Conservation (phyloP, 2,113 vertebrate genomes). For the Gobius niger region DNA sequence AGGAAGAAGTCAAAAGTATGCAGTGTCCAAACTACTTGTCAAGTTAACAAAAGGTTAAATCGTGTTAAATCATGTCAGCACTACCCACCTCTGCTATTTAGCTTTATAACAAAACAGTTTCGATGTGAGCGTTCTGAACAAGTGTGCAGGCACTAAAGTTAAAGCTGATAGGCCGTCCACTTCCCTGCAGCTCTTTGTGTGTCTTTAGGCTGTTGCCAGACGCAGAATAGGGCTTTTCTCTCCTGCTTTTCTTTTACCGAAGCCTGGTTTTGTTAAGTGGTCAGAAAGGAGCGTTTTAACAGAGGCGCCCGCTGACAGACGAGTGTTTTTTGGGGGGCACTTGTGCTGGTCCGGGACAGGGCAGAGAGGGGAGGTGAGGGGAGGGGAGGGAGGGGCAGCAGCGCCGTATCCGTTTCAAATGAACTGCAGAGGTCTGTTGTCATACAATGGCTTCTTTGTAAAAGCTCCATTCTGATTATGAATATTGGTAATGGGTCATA, state of each 20-base stretch:
- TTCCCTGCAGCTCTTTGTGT: constrained; percentile 62
- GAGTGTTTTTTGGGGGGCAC: constrained; percentile 63
- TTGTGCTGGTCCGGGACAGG: constrained; percentile 52
- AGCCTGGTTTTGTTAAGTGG: constrained; percentile 69
- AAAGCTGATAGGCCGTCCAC: constrained; percentile 46
- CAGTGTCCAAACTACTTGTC: not conserved
- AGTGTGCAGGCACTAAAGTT: constrained; percentile 57
- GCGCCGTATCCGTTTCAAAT: constrained; percentile 70
- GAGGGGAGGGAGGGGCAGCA: constrained; percentile 38
- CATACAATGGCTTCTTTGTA: constrained; percentile 73
- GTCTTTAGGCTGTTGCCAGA: constrained; percentile 70
- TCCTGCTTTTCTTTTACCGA: constrained; percentile 59
- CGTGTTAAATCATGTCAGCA: too few relatives aligned
- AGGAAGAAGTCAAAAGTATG: not conserved
- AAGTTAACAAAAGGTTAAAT: not conserved
- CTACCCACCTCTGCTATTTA: constrained; percentile 18
- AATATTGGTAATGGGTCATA: constrained; percentile 66
- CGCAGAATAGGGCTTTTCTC: constrained; percentile 72
- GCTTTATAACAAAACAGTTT: constrained; percentile 51
- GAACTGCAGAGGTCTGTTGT: constrained; percentile 73
- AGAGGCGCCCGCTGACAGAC: constrained; percentile 71
- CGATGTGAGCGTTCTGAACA: constrained; percentile 52
- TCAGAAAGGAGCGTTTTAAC: constrained; percentile 62
- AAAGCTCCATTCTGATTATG: constrained; percentile 60
- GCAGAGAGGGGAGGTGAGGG: constrained; percentile 22